Evolutionary conservation across 2,888 invertebrate species (phyloP), one percentile per base, ranked within the genome.

Genomic region (Eupithecia exiguata): DNA sequence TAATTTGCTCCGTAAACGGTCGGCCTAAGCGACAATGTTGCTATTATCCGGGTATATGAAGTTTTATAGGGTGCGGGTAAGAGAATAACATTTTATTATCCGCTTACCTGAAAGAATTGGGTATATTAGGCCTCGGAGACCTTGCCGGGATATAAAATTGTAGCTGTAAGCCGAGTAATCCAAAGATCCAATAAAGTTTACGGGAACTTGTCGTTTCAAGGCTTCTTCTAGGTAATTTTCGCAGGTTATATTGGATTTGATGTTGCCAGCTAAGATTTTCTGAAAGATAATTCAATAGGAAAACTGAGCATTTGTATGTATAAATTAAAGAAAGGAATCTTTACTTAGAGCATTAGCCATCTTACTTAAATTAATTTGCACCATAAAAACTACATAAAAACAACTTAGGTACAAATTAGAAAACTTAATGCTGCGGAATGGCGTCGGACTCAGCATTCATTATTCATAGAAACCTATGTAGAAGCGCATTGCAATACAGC

Each of bases 1-100:
- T 87, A 87, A 88, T 88, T 87, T 84, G 83, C 84, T 82, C 79
- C 78, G 76, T 81, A 84, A 84, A 83, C 81, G 81, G 80, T 78
- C 76, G 82, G 70, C 81, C 78, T 82, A 77, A 79, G 79, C 77
- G 77, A 79, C 75, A 74, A 67, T 74, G 76, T 77, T 43, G 72
- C 74, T 76, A 74, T 80, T 79, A 77, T 68, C 58, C 66, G 78
- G 74, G 77, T 74, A 69, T 84, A 86, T 83, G 81, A 81, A 81
- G 82, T 80, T 86, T 85, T 86, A 86, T 86, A 76, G 81, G 69
- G 74, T 79, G 77, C 75, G 81, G 83, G 85, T 80, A 80, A 75
- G 76, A 79, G 84, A 84, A 84, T 84, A 83, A 82, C 81, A 84
- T 84, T 75, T 69, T 71, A 65, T 73, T 71, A 73, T 38, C n/a